phyloP scores from a whole-genome alignment of 2,888 invertebrate species.

The Lepetodrilus schrolli region DNA sequence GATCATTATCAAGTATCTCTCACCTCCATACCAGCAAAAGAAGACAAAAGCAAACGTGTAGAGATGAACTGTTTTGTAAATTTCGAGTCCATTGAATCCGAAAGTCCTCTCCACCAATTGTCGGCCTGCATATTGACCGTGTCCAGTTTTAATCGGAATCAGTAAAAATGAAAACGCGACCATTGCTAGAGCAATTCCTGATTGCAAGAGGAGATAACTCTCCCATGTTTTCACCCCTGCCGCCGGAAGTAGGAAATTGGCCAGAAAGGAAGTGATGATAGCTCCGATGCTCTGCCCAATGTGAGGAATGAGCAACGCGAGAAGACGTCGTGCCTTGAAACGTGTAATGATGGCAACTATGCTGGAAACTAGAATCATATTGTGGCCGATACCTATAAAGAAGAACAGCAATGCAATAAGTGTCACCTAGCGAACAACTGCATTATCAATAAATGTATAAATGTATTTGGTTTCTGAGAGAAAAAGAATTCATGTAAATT shows the following conservation, averaged over 20 bases:
- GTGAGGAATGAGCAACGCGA: conserved; percentile 2
- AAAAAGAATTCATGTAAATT: no score
- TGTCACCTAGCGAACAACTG: no score
- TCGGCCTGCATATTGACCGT: no score
- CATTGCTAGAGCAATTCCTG: neutral
- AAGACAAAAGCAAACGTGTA: neutral
- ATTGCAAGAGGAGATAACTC: neutral
- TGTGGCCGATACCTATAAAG: neutral
- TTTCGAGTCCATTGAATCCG: neutral
- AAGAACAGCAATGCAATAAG: no score
- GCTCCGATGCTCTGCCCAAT: neutral
- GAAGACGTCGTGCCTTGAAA: neutral
- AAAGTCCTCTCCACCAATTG: no score
- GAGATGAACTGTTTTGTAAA: neutral
- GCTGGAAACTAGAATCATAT: neutral
- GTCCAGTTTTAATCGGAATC: neutral
- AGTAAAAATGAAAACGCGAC: neutral
- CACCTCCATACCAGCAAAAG: neutral
- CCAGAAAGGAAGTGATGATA: neutral
- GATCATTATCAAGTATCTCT: neutral
- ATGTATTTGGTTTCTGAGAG: no score
- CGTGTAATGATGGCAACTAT: neutral
- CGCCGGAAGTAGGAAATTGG: neutral
- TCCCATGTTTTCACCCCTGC: neutral
- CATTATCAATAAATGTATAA: no score